Evolutionary conservation across 2,113 vertebrate genomes (phyloP).

Genomic region (Syrrhaptes paradoxus): DNA sequence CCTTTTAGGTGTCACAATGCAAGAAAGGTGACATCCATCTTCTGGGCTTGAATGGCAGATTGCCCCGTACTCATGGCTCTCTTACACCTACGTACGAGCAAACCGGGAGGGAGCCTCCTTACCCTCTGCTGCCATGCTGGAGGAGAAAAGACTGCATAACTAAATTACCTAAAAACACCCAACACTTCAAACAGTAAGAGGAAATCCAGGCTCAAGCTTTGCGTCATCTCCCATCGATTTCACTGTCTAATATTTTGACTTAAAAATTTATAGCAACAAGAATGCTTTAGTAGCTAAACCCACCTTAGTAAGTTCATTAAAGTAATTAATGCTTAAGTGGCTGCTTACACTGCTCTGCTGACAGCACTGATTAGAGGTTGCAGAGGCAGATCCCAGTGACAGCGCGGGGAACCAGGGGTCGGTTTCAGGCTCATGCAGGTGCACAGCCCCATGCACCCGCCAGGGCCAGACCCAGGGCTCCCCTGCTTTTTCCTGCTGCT

Average conservation of each 20-base stretch:
- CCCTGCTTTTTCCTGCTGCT: neutral
- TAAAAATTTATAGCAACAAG: slow-evolving; percentile 9
- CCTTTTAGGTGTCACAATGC: neutral
- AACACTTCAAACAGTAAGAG: neutral
- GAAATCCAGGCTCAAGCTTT: neutral
- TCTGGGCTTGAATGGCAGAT: neutral
- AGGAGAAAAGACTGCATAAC: neutral
- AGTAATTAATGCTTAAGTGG: slow-evolving; percentile 48
- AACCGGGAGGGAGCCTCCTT: neutral
- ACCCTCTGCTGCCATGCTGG: neutral
- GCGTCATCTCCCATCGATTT: neutral
- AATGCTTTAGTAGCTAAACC: slow-evolving; percentile 15
- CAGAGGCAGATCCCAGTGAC: neutral
- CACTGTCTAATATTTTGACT: neutral
- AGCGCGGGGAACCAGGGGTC: neutral
- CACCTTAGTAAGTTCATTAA: slow-evolving; percentile 53
- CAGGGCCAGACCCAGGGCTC: neutral
- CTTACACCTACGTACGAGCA: neutral
- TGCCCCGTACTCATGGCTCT: neutral
- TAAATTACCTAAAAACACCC: neutral
- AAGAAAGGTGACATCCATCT: neutral
- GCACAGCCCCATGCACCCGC: neutral
- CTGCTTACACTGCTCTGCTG: slow-evolving; percentile 16
- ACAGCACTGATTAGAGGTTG: slow-evolving; percentile 21
- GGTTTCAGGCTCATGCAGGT: neutral